Percentiles rank a stretch among this genome's conserved stretches.
These are phyloP conservation scores for Paedocypris sp. DNA, from an alignment of 2,113 vertebrate species.

Conservation along the genomic window DNA sequence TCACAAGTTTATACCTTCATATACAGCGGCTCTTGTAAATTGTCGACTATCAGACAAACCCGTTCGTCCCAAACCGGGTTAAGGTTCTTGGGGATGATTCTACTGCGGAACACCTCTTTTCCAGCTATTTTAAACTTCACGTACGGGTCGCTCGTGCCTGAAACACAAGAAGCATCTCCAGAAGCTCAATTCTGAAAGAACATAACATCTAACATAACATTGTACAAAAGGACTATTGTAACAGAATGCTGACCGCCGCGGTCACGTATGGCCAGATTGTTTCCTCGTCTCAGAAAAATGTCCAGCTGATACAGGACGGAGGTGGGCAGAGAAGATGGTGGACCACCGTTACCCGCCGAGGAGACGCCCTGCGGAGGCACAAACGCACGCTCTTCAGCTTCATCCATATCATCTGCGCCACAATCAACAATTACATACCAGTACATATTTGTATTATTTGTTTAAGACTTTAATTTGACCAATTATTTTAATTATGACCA, in stretches of 20 bases:
- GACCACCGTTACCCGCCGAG: slow-evolving; percentile 46
- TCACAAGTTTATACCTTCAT: slow-evolving; percentile 71
- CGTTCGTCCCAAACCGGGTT: slow-evolving; percentile 79
- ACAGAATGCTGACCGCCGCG: slow-evolving; percentile 63
- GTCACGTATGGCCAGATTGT: slow-evolving; percentile 80
- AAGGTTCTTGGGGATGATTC: slow-evolving; percentile 73
- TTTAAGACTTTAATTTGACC: too few relatives aligned
- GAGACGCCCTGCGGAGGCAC: slow-evolving; percentile 56
- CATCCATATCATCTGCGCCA: too few relatives aligned
- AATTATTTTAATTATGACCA: too few relatives aligned
- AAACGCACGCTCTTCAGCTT: too few relatives aligned
- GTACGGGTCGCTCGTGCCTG: slow-evolving; percentile 79
- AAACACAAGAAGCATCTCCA: slow-evolving; percentile 29
- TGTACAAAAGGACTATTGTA: too few relatives aligned
- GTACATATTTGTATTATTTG: too few relatives aligned
- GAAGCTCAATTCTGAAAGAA: too few relatives aligned
- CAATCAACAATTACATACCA: too few relatives aligned
- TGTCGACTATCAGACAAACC: slow-evolving; percentile 57
- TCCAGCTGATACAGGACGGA: slow-evolving; percentile 79
- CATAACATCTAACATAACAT: too few relatives aligned
- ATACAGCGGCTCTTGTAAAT: slow-evolving; percentile 63
- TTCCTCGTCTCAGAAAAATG: slow-evolving; percentile 73
- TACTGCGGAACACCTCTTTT: slow-evolving; percentile 77
- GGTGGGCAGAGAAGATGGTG: slow-evolving; percentile 47
- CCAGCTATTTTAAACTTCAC: slow-evolving; percentile 77